Percentiles rank a stretch among this genome's conserved stretches.
phyloP scores from a whole-genome alignment of 2,888 invertebrate genomes.

The Notodonta ziczac region DNA sequence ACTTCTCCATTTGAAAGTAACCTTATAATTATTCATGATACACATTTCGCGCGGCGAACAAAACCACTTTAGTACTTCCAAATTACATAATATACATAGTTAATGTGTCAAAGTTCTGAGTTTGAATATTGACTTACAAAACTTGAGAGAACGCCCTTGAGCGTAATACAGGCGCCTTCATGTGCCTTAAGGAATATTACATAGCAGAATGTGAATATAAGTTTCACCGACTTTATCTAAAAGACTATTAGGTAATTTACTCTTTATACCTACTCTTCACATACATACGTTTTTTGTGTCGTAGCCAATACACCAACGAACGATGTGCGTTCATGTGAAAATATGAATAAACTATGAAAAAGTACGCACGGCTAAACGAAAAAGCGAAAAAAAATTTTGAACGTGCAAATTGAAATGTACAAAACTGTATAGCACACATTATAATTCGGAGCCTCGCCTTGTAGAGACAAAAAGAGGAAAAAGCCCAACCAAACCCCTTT shows the following conservation, averaged over 20 bases:
- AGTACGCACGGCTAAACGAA: too few relatives aligned
- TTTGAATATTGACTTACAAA: constrained; percentile 34
- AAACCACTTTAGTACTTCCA: constrained; percentile 8
- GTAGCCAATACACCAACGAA: too few relatives aligned
- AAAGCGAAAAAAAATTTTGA: constrained; percentile 4
- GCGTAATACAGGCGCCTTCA: constrained; percentile 13
- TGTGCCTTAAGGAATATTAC: constrained; percentile 22
- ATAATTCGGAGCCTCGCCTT: background rate
- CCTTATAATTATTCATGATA: constrained; percentile 1
- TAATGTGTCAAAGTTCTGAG: constrained; percentile 32
- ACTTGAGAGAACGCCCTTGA: constrained; percentile 24
- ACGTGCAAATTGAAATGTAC: constrained; percentile 17
- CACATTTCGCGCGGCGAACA: constrained; percentile 1
- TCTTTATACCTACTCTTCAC: too few relatives aligned
- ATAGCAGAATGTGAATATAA: constrained; percentile 30
- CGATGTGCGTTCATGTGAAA: too few relatives aligned
- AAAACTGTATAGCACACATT: background rate
- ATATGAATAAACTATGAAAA: too few relatives aligned
- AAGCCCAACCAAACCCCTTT: background rate
- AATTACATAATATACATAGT: constrained; percentile 29
- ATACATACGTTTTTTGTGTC: too few relatives aligned
- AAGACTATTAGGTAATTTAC: constrained; percentile 4
- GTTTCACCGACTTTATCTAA: constrained; percentile 12
- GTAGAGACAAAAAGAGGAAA: background rate
- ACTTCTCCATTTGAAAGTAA: constrained; percentile 5